Evolutionary conservation across 2,888 invertebrate genomes (phyloP), one percentile per base, ranked within the genome.

Genomic region (Callimorpha dominula): DNA sequence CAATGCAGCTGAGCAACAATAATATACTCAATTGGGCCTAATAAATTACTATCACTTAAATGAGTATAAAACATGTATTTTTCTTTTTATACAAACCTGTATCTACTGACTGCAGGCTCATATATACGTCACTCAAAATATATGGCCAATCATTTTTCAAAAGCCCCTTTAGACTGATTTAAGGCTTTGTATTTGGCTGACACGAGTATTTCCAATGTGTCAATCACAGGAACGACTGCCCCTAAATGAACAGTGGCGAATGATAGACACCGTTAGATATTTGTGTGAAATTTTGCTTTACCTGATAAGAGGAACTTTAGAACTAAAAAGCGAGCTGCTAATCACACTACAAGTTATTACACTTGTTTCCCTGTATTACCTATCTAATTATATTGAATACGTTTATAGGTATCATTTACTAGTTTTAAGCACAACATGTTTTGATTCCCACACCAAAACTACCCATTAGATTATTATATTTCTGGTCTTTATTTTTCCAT

Each of bases 121-220:
- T 64, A 74, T 71, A 71, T 65, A 63, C 62, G 73, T 63, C 76
- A 73, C 75, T 80, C 73, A 73, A 75, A 83, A 83, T 79, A 82
- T 80, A 89, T 88, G 90, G 87, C 87, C 91, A 88, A 89, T 91
- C 89, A 92, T 91, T 91, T 92, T 92, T 92, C 92, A 91, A 91
- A 87, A 89, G 88, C 89, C 85, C 88, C 90, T 88, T 87, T 86
- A 87, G 86, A 88, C 87, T 87, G 87, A 89, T 89, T 90, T 88
- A 87, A 88, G 88, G 87, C 88, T 86, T 84, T 87, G 86, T 86
- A 86, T 90, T 88, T 88, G 91, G 89, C 83, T 90, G 90, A 89
- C 88, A 85, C 84, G 86, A 84, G 83, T 88, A 87, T 88, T 89
- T 89, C 88, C 87, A 89, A 92, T 91, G 88, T 90, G 93, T 91